Conservation (phyloP, 2,888 invertebrate genomes). For the Hoplodrina ambigua region DNA sequence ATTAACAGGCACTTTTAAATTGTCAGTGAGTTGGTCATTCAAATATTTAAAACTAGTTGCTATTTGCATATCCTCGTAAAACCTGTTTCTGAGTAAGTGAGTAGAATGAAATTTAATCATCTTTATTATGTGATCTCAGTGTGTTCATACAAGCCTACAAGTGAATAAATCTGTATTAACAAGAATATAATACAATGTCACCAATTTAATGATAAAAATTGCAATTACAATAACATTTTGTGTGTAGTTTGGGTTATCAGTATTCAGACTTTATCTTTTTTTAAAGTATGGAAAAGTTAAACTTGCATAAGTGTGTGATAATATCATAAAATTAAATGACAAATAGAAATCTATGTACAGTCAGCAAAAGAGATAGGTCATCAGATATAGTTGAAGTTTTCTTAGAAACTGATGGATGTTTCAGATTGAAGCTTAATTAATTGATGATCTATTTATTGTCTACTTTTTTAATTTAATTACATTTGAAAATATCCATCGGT, state of each 20-base stretch:
- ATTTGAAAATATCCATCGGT: too few species aligned
- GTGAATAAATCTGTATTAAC: background rate
- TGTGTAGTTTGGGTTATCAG: slow-evolving; percentile 42
- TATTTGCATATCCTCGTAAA: background rate
- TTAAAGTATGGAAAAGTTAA: slow-evolving; percentile 23
- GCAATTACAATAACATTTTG: slow-evolving; percentile 33
- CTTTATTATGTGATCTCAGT: background rate
- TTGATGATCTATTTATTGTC: too few species aligned
- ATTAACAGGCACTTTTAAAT: too few species aligned
- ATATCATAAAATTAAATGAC: background rate
- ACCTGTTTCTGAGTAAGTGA: background rate
- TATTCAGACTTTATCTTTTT: slow-evolving; percentile 27
- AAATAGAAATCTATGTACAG: background rate
- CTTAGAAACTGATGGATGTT: too few species aligned
- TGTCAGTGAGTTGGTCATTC: too few species aligned
- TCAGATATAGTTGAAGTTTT: too few species aligned
- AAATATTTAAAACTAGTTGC: too few species aligned
- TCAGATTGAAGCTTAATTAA: too few species aligned
- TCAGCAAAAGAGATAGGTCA: too few species aligned
- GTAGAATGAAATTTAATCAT: background rate
- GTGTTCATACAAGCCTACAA: background rate
- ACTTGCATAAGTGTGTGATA: background rate
- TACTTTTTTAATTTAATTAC: too few species aligned
- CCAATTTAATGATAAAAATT: slow-evolving; percentile 33
- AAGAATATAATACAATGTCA: slow-evolving; percentile 4